phyloP scores from a whole-genome alignment of 2,888 invertebrate species.

The Sclerodermus sp. region DNA sequence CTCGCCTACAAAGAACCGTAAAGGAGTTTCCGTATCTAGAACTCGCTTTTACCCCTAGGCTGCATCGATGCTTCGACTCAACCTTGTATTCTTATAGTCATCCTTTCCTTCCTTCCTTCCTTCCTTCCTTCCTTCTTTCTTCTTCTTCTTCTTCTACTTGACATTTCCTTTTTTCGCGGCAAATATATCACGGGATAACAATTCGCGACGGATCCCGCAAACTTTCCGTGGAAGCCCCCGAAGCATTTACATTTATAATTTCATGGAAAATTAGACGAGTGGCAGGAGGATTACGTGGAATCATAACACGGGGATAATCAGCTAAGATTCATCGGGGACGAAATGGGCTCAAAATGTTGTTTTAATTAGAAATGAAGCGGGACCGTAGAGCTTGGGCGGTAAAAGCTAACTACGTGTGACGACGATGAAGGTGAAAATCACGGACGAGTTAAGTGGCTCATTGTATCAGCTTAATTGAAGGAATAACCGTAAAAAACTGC shows the following conservation, averaged over 20 bases:
- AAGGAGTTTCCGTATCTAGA: conserved; percentile 14
- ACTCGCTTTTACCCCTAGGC: conserved; percentile 11
- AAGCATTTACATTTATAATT: too few relatives aligned
- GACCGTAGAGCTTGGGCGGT: conserved; percentile 6
- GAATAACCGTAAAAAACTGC: conserved; percentile 36
- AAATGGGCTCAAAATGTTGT: conserved; percentile 18
- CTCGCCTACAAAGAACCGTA: conserved; percentile 21
- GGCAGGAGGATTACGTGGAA: too few relatives aligned
- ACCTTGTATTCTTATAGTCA: neutral
- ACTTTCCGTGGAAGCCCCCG: too few relatives aligned
- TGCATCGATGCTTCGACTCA: conserved; percentile 8
- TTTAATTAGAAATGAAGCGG: conserved; percentile 33
- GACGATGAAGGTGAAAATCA: conserved; percentile 25
- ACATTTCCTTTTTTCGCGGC: too few relatives aligned
- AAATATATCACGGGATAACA: too few relatives aligned
- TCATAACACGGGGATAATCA: conserved; percentile 7
- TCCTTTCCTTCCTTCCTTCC: too few relatives aligned
- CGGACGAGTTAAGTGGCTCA: conserved; percentile 22
- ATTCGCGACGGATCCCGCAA: too few relatives aligned
- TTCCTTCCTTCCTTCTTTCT: too few relatives aligned
- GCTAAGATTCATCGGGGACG: neutral
- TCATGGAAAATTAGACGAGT: too few relatives aligned
- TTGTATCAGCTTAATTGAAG: conserved; percentile 40
- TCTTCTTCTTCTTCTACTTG: too few relatives aligned
- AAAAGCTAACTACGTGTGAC: conserved; percentile 17